Base-by-base conservation (phyloP, 2,113 vertebrate genomes). In the Periophthalmus modestus region DNA sequence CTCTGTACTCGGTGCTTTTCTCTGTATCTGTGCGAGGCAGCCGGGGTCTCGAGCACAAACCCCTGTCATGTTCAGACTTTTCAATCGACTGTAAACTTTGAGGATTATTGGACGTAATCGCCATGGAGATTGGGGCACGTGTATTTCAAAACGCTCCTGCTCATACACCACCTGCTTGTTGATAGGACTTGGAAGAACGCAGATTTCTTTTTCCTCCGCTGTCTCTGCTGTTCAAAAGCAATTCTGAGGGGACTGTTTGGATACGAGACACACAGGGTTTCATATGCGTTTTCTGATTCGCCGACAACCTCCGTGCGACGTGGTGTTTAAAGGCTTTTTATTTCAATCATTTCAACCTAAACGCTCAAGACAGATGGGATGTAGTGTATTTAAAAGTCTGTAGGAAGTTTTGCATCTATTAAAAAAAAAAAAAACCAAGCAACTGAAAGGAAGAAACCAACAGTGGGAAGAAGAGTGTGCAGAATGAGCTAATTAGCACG, bases 1-100 rank as follows among this genome's bases (percentile, higher is more conserved):
- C 61, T 11, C 59, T 57, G 24, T 58, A 81, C 59, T 65, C 24
- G 78, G 80, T 72, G n/a, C 15, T 28, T n/a, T n/a, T 59, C 58
- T 48, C 2, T 77, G 77, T 76, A 78, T 84, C 80, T 82, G 63
- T 65, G 55, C 83, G 52, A 71, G 66, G 59, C 80, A 80, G 73
- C n/a, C 74, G 76, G 59, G 69, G 59, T 73, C 72, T 59, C 63
- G 58, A 74, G 81, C 72, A 9, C 7, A 69, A 52, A 76, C 48
- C 62, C 61, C 36, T 73, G 71, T 63, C n/a, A 55, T 75, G 73
- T 73, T 72, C 43, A 66, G 52, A 2, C 7, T 75, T 81, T 47
- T 66, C 75, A 79, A 78, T 80, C 61, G 61, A 82, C 61, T 66
- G 63, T 36, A 57, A 46, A 69, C 80, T 71, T 65, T 80, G 57